These are phyloP conservation scores for Dendrolimus kikuchii DNA, from an alignment of 1,140 invertebrate species.

Conservation along the genomic window DNA sequence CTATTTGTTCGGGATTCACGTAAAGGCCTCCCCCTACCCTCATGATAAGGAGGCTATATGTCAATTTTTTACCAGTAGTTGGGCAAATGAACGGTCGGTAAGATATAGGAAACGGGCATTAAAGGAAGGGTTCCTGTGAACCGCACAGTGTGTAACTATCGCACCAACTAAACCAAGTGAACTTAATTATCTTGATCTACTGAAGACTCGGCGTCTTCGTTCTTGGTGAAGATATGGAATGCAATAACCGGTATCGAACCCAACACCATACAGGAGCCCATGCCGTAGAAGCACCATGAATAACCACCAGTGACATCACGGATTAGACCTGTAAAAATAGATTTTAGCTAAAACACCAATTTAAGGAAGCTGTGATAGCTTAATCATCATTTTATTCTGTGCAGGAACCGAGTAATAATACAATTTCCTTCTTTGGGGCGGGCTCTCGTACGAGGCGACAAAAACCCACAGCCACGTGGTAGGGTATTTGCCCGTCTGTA, in stretches of 20 bases:
- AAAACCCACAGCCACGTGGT: no score
- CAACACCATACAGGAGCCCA: constrained; percentile 83
- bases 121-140: not conserved
- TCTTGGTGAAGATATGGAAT: constrained; percentile 58
- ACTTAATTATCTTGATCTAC: constrained; percentile 34
- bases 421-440: no score
- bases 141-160: no score
- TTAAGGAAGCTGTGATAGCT: no score
- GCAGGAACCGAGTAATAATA: no score
- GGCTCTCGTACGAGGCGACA: no score
- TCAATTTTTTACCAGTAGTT: not conserved
- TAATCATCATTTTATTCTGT: no score
- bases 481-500: no score
- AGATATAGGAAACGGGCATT: not conserved
- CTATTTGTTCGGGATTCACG: no score
- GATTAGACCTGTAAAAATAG: constrained; percentile 73
- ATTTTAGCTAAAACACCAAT: no score
- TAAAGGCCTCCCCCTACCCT: no score
- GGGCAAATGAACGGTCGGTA: no score
- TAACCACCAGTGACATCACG: constrained; percentile 81
- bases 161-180: not conserved
- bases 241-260: constrained; percentile 77
- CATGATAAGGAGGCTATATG: not conserved
- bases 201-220: constrained; percentile 57
- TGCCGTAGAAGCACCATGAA: constrained; percentile 80